Conservation (phyloP, 2,797 vertebrate genomes). For the Coregonus ussuriensis region DNA sequence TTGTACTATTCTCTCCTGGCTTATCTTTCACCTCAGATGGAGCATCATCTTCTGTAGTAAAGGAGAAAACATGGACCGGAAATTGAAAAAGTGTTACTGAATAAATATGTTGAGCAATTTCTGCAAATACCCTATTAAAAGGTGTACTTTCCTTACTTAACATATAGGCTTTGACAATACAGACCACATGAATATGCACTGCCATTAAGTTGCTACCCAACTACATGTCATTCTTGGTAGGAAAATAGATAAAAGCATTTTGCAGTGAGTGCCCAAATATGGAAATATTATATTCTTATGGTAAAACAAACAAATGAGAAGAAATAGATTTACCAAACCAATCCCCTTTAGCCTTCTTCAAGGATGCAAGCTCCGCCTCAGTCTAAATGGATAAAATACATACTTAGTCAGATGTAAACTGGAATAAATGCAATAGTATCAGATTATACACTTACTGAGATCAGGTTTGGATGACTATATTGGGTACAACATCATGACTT, state of each 20-base stretch:
- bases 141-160: background rate
- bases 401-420: slow-evolving; percentile 3
- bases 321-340: slow-evolving; percentile 1
- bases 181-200: background rate
- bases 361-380: slow-evolving; percentile 63
- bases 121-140: background rate
- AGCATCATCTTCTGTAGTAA: slow-evolving; percentile 54
- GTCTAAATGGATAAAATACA: slow-evolving; percentile 50
- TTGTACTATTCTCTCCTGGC: slow-evolving; percentile 53
- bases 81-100: background rate
- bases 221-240: background rate
- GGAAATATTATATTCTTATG: background rate
- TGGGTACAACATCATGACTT: background rate
- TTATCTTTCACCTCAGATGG: slow-evolving; percentile 40
- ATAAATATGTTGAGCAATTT: background rate
- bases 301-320: background rate
- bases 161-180: background rate
- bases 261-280: background rate
- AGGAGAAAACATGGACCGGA: background rate
- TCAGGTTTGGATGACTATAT: background rate
- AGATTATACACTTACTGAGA: background rate
- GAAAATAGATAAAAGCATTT: background rate
- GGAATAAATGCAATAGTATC: background rate
- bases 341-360: slow-evolving; percentile 79
- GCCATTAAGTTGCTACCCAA: background rate